Conservation (phyloP, 1,140 invertebrate species). For the Potamilus streckersoni region DNA sequence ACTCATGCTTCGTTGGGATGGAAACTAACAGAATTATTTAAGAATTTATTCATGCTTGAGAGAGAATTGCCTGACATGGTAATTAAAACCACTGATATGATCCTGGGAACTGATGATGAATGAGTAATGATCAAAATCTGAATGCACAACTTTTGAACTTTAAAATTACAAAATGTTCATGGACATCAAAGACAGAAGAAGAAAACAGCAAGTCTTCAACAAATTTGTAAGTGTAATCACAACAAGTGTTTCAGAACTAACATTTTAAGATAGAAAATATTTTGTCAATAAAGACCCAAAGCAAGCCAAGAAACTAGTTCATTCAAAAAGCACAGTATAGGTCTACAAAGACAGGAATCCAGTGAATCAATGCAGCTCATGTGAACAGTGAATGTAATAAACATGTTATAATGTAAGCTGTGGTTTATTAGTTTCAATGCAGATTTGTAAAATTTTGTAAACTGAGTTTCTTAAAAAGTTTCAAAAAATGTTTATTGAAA, state of each 20-base stretch:
- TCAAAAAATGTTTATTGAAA: too few relatives aligned
- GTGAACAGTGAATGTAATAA: too few relatives aligned
- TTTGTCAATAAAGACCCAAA: conserved; percentile 1
- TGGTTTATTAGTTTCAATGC: too few relatives aligned
- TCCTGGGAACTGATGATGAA: conserved; percentile 27
- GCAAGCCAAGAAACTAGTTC: background rate
- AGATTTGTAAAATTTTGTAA: too few relatives aligned
- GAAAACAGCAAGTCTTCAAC: background rate
- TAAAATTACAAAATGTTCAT: background rate
- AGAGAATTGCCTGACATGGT: too few relatives aligned
- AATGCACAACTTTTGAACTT: background rate
- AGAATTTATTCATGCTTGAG: too few relatives aligned
- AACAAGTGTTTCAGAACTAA: too few relatives aligned
- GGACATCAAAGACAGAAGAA: conserved; percentile 2
- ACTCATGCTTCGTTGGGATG: too few relatives aligned
- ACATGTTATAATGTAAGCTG: too few relatives aligned
- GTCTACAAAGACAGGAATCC: background rate
- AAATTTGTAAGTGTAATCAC: background rate
- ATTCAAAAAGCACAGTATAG: background rate
- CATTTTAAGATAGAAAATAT: background rate
- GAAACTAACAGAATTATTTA: too few relatives aligned
- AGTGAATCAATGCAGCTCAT: background rate
- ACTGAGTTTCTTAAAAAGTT: too few relatives aligned
- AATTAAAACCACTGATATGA: background rate
- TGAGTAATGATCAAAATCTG: background rate